Evolutionary conservation across 2,797 vertebrate species (phyloP).

Genomic region (Manis javanica): DNA sequence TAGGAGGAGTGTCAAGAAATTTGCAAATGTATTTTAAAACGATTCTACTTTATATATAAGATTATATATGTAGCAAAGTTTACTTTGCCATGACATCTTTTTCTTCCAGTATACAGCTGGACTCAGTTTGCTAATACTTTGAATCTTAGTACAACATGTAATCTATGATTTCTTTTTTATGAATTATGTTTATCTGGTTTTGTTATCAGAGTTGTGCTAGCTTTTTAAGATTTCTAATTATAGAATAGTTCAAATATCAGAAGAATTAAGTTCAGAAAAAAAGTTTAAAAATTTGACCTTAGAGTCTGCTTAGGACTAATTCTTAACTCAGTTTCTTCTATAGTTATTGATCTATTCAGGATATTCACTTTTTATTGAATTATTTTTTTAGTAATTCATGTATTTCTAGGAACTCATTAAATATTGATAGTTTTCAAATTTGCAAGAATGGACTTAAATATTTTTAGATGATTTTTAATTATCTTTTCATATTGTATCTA

Average conservation of each 20-base stretch:
- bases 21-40: neutral
- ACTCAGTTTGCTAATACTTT: neutral
- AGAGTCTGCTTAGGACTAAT: neutral
- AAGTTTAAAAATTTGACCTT: neutral
- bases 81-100: neutral
- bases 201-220: neutral
- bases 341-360: neutral
- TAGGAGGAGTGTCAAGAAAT: neutral
- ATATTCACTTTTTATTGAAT: neutral
- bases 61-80: neutral
- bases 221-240: neutral
- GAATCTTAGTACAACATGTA: neutral
- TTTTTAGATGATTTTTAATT: neutral
- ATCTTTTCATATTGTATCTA: neutral
- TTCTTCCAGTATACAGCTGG: neutral
- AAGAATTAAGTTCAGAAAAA: neutral
- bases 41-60: neutral
- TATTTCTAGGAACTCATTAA: neutral
- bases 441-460: neutral
- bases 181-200: neutral
- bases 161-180: neutral
- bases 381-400: neutral
- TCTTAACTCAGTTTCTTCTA: neutral
- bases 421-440: slow-evolving; percentile 5
- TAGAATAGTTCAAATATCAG: neutral